phyloP scores from a whole-genome alignment of 2,888 invertebrate genomes.

The Chrysolina oricalcia region DNA sequence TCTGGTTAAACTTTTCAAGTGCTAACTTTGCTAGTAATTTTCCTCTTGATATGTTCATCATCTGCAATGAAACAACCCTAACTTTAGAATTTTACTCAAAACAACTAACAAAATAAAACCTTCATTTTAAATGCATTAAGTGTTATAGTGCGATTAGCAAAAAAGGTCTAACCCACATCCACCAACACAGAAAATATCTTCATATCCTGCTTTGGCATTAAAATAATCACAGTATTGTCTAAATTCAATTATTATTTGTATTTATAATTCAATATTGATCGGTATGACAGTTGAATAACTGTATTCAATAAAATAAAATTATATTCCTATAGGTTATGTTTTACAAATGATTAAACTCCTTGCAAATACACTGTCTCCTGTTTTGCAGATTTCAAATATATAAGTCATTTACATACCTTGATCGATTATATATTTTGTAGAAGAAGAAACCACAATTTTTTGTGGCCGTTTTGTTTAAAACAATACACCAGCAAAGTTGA shows the following conservation, averaged over 20 bases:
- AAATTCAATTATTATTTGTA: no score
- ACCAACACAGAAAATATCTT: no score
- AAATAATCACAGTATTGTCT: no score
- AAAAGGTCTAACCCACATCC: slow-evolving; percentile 27
- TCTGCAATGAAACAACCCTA: neutral
- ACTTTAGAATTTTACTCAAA: neutral
- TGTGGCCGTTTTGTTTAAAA: neutral
- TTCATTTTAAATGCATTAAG: slow-evolving; percentile 8
- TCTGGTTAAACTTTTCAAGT: neutral
- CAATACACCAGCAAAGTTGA: neutral
- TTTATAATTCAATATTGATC: no score
- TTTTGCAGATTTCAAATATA: no score
- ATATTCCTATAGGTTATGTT: no score
- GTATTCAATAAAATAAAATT: no score
- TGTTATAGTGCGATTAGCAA: slow-evolving; percentile 26
- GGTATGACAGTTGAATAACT: no score
- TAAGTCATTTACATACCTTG: no score
- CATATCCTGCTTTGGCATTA: no score
- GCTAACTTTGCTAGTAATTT: slow-evolving; percentile 9
- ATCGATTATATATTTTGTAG: neutral
- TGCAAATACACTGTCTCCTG: no score
- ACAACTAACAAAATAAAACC: slow-evolving; percentile 4
- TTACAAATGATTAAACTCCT: no score
- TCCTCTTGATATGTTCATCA: slow-evolving; percentile 9
- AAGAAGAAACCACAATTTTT: neutral